A percentile compares a stretch with the other conserved stretches of the same genome.
Evolutionary conservation across 2,797 vertebrate species (phyloP).

Genomic region (Phrynocephalus guinanensis): DNA sequence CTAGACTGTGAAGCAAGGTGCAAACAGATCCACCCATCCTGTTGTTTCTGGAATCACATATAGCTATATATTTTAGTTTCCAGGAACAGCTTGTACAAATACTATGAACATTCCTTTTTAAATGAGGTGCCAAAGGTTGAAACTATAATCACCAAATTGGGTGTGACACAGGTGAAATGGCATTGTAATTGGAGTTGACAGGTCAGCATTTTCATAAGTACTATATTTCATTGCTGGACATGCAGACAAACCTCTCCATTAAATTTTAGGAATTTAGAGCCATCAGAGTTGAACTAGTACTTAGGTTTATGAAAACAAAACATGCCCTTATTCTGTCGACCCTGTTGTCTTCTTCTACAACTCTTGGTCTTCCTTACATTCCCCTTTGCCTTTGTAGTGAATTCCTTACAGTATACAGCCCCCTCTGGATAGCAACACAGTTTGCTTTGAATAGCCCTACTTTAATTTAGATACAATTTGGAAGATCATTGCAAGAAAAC

Average conservation of each 20-base stretch:
- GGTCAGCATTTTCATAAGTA: conserved; percentile 15
- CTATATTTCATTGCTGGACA: conserved; percentile 22
- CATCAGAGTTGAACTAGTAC: neutral
- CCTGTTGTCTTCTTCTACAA: neutral
- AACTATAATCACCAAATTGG: conserved; percentile 28
- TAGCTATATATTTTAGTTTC: neutral
- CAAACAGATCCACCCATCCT: neutral
- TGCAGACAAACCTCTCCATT: neutral
- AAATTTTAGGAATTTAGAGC: conserved; percentile 30
- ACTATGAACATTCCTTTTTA: neutral
- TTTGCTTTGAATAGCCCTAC: conserved; percentile 19
- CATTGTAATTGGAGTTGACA: conserved; percentile 25
- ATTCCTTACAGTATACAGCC: neutral
- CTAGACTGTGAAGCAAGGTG: neutral
- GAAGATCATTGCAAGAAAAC: neutral
- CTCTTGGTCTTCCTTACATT: conserved; percentile 3
- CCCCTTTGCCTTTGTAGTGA: neutral
- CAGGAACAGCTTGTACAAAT: conserved; percentile 13
- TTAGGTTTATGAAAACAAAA: conserved; percentile 36
- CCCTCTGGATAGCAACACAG: neutral
- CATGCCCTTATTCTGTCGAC: neutral
- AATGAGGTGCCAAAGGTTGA: conserved; percentile 8
- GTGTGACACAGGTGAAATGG: conserved; percentile 24
- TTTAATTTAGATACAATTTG: neutral
- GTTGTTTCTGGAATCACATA: neutral